These are phyloP conservation scores for Disparrhopalites patrizii DNA, from an alignment of 2,888 invertebrate species.

Conservation along the genomic window DNA sequence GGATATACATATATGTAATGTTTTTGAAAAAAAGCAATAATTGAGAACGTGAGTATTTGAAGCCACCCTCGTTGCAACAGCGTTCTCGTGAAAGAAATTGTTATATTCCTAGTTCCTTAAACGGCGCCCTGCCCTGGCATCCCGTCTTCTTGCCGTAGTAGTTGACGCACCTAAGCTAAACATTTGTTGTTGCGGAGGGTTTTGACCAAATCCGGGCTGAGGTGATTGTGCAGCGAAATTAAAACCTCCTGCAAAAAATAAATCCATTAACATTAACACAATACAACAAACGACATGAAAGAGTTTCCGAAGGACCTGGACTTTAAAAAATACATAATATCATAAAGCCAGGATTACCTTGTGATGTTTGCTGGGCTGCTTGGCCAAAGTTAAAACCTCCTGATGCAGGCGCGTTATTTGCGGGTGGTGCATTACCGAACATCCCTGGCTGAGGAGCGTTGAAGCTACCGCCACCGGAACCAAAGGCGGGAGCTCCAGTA, in stretches of 20 bases:
- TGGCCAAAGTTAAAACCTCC: constrained; percentile 36
- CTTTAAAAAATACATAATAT: no score
- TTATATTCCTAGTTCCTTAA: neutral
- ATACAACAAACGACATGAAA: neutral
- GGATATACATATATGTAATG: no score
- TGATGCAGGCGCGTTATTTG: constrained; percentile 1
- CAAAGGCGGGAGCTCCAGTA: constrained; percentile 3
- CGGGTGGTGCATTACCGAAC: neutral
- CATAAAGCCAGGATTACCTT: no score
- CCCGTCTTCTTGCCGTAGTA: neutral
- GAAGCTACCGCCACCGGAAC: constrained; percentile 14
- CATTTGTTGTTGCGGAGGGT: constrained; percentile 11
- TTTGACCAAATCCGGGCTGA: constrained; percentile 12
- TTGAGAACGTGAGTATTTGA: no score
- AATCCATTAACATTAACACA: neutral
- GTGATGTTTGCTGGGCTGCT: neutral
- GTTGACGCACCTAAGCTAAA: constrained; percentile 14
- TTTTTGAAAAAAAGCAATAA: no score
- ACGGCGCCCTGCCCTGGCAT: constrained; percentile 5
- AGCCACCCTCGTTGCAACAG: no score
- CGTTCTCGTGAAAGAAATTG: no score
- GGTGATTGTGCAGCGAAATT: constrained; percentile 26
- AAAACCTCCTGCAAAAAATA: constrained; percentile 13
- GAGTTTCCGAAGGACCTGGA: neutral
- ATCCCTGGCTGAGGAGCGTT: neutral